Conservation (phyloP, 2,888 invertebrate species). For the Eristalinus sepulchralis region DNA sequence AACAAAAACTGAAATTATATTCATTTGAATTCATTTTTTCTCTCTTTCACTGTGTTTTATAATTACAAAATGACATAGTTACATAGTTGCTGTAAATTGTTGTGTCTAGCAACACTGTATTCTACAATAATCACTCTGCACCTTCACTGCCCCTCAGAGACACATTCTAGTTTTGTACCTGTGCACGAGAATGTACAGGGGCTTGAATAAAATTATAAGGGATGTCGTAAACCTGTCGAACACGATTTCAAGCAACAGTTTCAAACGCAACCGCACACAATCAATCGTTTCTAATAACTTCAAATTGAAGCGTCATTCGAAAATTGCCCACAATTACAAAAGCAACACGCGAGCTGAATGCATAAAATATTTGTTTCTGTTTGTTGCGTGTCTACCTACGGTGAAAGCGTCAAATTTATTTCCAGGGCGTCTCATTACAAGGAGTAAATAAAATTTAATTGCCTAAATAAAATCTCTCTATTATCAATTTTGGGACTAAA, state of each 20-base stretch:
- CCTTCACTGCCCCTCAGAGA: too few species aligned
- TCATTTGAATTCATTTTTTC: too few species aligned
- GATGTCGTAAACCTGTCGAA: neutral
- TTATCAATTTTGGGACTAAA: too few species aligned
- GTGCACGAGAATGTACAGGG: neutral
- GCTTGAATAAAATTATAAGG: neutral
- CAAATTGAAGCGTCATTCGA: neutral
- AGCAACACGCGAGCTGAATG: neutral
- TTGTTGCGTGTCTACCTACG: neutral
- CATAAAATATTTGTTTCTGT: neutral
- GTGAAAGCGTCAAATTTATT: slow-evolving; percentile 17
- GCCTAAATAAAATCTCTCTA: neutral
- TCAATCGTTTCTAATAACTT: neutral
- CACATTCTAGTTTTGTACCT: too few species aligned
- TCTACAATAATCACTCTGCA: too few species aligned
- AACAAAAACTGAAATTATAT: too few species aligned
- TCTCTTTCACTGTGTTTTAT: too few species aligned
- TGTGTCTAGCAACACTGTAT: too few species aligned
- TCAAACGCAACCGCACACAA: neutral
- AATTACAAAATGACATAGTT: too few species aligned
- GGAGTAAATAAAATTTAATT: neutral
- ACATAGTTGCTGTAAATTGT: too few species aligned
- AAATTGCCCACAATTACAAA: neutral
- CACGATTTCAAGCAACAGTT: neutral
- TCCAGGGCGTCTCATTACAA: neutral